These are phyloP conservation scores for Pristis pectinata DNA, from an alignment of 2,797 vertebrate genomes.

Conservation along the genomic window DNA sequence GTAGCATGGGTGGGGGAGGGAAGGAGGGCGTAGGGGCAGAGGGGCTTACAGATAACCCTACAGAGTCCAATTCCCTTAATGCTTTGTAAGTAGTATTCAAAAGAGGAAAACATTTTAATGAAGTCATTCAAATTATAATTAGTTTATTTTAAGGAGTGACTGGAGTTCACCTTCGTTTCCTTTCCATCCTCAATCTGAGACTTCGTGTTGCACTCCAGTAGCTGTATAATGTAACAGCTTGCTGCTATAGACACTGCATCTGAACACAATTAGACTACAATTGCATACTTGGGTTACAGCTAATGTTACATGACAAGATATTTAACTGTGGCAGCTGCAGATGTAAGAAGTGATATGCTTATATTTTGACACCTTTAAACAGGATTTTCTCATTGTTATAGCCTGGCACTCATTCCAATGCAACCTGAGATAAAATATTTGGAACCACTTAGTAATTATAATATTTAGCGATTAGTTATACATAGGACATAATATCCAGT, in stretches of 20 bases:
- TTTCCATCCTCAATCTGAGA: not conserved
- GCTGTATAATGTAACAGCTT: not conserved
- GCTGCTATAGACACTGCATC: not conserved
- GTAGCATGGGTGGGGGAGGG: not conserved
- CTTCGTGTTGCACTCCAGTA: not conserved
- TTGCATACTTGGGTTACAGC: not conserved
- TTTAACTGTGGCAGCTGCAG: not conserved
- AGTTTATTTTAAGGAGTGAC: not conserved
- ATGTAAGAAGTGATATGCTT: not conserved
- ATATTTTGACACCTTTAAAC: conserved; percentile 1
- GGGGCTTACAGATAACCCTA: not conserved
- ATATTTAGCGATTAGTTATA: not conserved
- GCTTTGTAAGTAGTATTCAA: not conserved
- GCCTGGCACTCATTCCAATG: not conserved
- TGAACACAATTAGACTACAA: not conserved
- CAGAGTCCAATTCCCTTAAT: not conserved
- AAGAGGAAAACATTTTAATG: not conserved
- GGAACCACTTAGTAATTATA: not conserved
- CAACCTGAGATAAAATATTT: not conserved
- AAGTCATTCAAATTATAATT: not conserved
- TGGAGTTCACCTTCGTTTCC: not conserved
- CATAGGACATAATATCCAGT: not conserved
- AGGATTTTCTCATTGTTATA: not conserved
- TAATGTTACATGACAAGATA: conserved; percentile 1
- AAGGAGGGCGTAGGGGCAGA: not conserved